Evolutionary conservation across 92 coral and sea anemone genomes (phyloP).

Genomic region (Siderastrea radians): DNA sequence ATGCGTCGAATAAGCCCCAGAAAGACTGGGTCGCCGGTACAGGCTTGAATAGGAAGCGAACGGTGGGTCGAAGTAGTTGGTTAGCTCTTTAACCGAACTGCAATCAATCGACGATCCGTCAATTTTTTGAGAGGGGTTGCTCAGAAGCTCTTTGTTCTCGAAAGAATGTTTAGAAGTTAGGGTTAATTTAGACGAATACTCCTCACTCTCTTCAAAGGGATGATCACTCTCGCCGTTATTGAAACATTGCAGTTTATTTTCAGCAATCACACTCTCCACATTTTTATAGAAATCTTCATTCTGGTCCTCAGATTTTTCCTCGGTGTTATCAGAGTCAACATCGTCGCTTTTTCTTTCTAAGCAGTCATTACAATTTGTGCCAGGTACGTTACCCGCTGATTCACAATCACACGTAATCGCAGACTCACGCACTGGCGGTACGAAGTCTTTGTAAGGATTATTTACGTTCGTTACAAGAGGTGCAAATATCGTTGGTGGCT

Average conservation of each 20-base stretch:
- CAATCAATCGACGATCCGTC: constrained; percentile 13
- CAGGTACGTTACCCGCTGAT: constrained; percentile 3
- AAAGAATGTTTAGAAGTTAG: constrained; percentile 8
- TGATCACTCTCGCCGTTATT: not conserved
- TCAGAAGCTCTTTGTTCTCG: not conserved
- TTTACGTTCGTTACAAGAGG: constrained; percentile 76
- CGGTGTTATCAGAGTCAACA: not conserved
- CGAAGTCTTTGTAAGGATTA: constrained; percentile 88
- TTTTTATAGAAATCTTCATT: constrained; percentile 1
- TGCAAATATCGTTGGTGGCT: constrained; percentile 86
- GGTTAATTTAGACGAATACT: constrained; percentile 9
- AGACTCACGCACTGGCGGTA: constrained; percentile 88
- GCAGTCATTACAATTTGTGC: not conserved
- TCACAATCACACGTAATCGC: constrained; percentile 76
- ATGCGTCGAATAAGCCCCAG: constrained; percentile 71
- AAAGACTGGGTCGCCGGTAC: constrained; percentile 52
- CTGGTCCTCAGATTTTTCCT: constrained; percentile 4
- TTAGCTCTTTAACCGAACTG: constrained; percentile 5
- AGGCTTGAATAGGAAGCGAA: constrained; percentile 9
- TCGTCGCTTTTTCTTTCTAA: not conserved
- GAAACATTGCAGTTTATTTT: not conserved
- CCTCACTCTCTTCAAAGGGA: not conserved
- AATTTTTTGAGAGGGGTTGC: constrained; percentile 34
- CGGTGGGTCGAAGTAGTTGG: constrained; percentile 8
- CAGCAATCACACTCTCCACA: constrained; percentile 5